Evolutionary conservation across 2,888 invertebrate species (phyloP).

Genomic region (Ryuthela nishihirai): DNA sequence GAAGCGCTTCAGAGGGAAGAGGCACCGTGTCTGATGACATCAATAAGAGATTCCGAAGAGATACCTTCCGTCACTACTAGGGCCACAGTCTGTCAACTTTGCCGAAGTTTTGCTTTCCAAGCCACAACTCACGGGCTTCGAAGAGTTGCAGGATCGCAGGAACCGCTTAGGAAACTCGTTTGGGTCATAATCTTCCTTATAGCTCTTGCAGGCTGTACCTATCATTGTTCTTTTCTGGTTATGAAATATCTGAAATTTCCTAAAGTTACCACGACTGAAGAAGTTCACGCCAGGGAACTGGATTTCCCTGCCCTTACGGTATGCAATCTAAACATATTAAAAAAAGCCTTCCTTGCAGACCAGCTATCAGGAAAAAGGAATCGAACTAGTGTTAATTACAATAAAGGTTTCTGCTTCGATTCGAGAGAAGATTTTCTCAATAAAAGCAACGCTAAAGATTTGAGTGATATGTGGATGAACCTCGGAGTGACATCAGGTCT

Average conservation of each 20-base stretch:
- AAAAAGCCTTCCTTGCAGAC: conserved; percentile 23
- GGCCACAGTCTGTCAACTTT: conserved; percentile 2
- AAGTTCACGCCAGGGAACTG: conserved; percentile 29
- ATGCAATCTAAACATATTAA: conserved; percentile 34
- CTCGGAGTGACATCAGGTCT: conserved; percentile 30
- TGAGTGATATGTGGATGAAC: conserved; percentile 39
- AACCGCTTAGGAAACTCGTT: conserved; percentile 12
- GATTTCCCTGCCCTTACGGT: conserved; percentile 34
- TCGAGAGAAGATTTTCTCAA: conserved; percentile 29
- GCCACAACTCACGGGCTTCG: conserved; percentile 31
- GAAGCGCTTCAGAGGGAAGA: too few species aligned
- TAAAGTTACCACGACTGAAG: conserved; percentile 34
- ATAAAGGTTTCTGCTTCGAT: conserved; percentile 23
- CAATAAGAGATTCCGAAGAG: too few species aligned
- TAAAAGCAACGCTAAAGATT: conserved; percentile 32
- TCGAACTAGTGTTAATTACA: conserved; percentile 2
- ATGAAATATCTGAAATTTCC: conserved; percentile 37
- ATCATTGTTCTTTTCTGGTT: conserved; percentile 36
- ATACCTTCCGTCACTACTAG: too few species aligned
- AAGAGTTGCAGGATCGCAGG: conserved; percentile 19
- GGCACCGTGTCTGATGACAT: too few species aligned
- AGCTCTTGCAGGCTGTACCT: conserved; percentile 29
- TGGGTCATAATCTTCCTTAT: conserved; percentile 28
- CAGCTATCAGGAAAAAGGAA: conserved; percentile 15
- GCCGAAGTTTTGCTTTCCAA: conserved; percentile 20